Evolutionary conservation across 2,797 vertebrate genomes (phyloP).

Genomic region (Pterois miles): DNA sequence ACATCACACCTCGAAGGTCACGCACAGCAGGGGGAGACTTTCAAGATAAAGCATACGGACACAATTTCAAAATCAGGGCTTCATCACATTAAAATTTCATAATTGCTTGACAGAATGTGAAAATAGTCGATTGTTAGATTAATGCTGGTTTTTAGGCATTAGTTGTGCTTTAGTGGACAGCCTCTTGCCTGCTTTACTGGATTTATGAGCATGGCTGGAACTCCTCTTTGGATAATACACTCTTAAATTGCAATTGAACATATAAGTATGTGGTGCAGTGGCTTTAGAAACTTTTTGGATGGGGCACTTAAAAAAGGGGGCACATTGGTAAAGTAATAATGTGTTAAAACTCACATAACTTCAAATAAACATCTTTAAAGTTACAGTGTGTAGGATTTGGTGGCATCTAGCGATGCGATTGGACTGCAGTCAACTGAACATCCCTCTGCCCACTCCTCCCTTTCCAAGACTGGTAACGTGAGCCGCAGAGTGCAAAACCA

Average conservation of each 20-base stretch:
- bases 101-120: slow-evolving; percentile 33
- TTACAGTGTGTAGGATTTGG: too few relatives aligned
- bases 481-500: too few relatives aligned
- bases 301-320: neutral
- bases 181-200: slow-evolving; percentile 16
- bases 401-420: too few relatives aligned
- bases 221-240: neutral
- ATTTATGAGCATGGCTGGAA: slow-evolving; percentile 21
- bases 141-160: slow-evolving; percentile 24
- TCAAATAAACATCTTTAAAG: neutral
- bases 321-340: neutral
- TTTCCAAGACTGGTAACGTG: too few relatives aligned
- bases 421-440: too few relatives aligned
- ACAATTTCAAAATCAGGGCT: slow-evolving; percentile 41
- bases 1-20: slow-evolving; percentile 65
- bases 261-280: neutral
- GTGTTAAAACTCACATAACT: neutral
- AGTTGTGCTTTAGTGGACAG: slow-evolving; percentile 7
- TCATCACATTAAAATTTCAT: slow-evolving; percentile 36
- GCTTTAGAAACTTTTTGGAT: neutral
- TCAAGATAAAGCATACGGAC: slow-evolving; percentile 31
- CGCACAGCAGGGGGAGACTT: slow-evolving; percentile 46
- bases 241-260: neutral
- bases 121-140: slow-evolving; percentile 32
- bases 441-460: too few relatives aligned